phyloP scores from a whole-genome alignment of 2,113 vertebrate species.

The Nibea albiflora region DNA sequence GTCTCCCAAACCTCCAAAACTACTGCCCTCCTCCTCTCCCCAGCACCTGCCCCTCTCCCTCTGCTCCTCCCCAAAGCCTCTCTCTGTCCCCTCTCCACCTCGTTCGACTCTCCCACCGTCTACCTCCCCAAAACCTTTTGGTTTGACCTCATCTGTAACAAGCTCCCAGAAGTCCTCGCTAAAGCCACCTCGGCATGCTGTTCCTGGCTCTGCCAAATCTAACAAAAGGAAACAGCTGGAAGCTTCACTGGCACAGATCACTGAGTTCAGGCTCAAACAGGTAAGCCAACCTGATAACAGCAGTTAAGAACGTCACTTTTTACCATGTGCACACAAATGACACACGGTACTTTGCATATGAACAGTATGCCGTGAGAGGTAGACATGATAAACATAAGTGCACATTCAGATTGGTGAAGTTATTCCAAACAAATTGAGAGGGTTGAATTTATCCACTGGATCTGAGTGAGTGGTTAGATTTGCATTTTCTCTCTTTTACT shows the following conservation, averaged over 20 bases:
- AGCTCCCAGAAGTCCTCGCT: constrained; percentile 68
- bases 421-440: constrained; percentile 33
- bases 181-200: constrained; percentile 65
- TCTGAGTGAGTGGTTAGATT: constrained; percentile 26
- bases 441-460: constrained; percentile 30
- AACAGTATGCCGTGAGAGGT: constrained; percentile 1
- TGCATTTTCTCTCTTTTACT: constrained; percentile 20
- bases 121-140: constrained; percentile 80
- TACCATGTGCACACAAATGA: background rate
- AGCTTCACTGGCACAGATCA: constrained; percentile 89
- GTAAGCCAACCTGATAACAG: constrained; percentile 74
- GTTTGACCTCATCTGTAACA: constrained; percentile 75
- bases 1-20: constrained; percentile 88
- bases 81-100: constrained; percentile 82
- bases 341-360: background rate
- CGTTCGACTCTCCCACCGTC: constrained; percentile 69
- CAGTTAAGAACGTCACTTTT: background rate
- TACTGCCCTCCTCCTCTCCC: constrained; percentile 79
- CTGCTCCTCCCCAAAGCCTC: constrained; percentile 83
- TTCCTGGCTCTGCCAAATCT: constrained; percentile 87
- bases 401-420: constrained; percentile 30
- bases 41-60: constrained; percentile 83
- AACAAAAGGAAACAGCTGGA: constrained; percentile 95
- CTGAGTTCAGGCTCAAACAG: constrained; percentile 93
- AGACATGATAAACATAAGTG: background rate